A percentile compares a stretch with the other conserved stretches of the same genome.
Conservation (phyloP, 2,797 vertebrate genomes). For the Labroides dimidiatus region DNA sequence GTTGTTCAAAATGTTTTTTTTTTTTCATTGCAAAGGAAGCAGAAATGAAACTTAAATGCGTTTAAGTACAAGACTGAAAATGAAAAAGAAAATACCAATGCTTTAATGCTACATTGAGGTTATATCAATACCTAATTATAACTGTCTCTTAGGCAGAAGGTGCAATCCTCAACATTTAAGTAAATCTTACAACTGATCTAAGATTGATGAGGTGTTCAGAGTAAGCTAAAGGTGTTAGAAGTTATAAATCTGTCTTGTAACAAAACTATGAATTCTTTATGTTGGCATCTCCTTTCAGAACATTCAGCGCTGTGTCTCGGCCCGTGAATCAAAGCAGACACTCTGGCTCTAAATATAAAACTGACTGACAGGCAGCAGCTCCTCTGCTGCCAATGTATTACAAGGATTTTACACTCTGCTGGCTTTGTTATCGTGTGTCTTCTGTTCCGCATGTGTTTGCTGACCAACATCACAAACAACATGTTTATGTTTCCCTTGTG, state of each 20-base stretch:
- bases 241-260: neutral
- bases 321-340: constrained; percentile 20
- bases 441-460: constrained; percentile 9
- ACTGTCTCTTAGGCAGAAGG: neutral
- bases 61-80: too few relatives aligned
- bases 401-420: constrained; percentile 57
- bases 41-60: too few relatives aligned
- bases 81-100: too few relatives aligned
- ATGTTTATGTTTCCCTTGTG: constrained; percentile 41
- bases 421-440: constrained; percentile 26
- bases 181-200: neutral
- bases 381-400: constrained; percentile 25
- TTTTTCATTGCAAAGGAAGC: too few relatives aligned
- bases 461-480: constrained; percentile 19
- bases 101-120: too few relatives aligned
- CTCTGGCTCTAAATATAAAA: constrained; percentile 23
- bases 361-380: constrained; percentile 36
- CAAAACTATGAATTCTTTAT: neutral
- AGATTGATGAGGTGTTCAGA: neutral
- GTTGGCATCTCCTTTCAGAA: neutral
- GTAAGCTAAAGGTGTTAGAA: neutral
- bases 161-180: neutral
- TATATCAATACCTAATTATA: too few relatives aligned
- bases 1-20: too few relatives aligned
- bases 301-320: constrained; percentile 1